Conservation (phyloP, 2,113 vertebrate species). For the Tachysurus fulvidraco region DNA sequence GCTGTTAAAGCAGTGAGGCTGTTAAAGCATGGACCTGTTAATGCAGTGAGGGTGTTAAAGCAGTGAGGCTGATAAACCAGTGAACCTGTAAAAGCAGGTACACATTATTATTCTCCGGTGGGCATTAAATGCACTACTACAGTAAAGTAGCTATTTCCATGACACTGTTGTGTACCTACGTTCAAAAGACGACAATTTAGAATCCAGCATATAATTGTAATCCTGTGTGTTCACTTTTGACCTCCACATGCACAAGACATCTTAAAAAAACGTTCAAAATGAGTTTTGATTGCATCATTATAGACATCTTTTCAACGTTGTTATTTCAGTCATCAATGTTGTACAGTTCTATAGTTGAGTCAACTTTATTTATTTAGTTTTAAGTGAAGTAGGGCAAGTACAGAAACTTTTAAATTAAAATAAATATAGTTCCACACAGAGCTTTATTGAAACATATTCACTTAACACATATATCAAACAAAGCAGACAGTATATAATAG, state of each 20-base stretch:
- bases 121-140: background rate
- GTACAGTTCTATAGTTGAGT: background rate
- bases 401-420: background rate
- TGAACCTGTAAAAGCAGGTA: background rate
- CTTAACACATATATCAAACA: background rate
- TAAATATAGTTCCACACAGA: background rate
- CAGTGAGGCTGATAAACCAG: no score
- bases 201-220: background rate
- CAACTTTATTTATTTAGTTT: background rate
- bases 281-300: background rate
- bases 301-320: background rate
- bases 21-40: no score
- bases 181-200: background rate
- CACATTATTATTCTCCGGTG: background rate
- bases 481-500: background rate
- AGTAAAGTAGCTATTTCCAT: background rate
- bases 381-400: background rate
- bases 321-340: background rate
- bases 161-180: background rate
- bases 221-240: background rate
- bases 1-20: no score
- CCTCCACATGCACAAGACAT: background rate
- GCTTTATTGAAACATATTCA: background rate
- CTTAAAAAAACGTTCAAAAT: background rate
- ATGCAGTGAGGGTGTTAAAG: no score